A percentile compares a stretch with the other conserved stretches of the same genome.
phyloP scores from a whole-genome alignment of 2,797 vertebrate species.

The Macrochelys suwanniensis region DNA sequence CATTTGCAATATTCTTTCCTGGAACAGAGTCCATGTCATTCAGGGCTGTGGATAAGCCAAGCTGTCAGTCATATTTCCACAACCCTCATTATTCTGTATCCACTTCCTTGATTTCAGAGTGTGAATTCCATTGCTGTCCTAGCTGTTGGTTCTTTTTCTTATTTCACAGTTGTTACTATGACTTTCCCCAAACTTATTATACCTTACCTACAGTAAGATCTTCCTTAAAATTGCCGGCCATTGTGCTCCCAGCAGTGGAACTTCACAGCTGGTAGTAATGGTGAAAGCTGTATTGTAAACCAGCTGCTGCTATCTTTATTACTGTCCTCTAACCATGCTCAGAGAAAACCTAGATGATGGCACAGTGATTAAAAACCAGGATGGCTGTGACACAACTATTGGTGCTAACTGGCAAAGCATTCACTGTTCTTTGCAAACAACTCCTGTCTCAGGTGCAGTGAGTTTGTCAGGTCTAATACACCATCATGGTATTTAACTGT shows the following conservation, averaged over 20 bases:
- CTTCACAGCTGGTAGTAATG: neutral
- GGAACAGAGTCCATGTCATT: neutral
- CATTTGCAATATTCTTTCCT: constrained; percentile 25
- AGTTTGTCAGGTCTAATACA: no score
- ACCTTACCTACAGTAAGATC: neutral
- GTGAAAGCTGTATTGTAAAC: neutral
- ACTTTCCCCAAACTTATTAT: neutral
- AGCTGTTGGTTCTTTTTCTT: constrained; percentile 28
- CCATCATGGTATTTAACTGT: no score
- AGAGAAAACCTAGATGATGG: neutral
- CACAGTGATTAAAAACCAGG: neutral
- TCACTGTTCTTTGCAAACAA: neutral
- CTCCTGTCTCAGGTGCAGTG: neutral
- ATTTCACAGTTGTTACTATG: neutral
- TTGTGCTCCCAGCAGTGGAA: neutral
- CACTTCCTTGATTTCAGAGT: rapidly evolving
- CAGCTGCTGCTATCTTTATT: constrained; percentile 6
- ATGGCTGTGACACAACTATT: neutral
- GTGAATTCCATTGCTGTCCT: constrained; percentile 22
- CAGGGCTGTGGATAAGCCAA: neutral
- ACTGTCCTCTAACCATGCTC: neutral
- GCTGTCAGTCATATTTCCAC: constrained; percentile 13
- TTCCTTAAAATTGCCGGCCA: constrained; percentile 9
- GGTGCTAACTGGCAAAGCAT: neutral
- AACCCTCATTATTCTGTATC: constrained; percentile 56